Conservation (phyloP, 2,113 vertebrate genomes). For the Catharus bicknelli region DNA sequence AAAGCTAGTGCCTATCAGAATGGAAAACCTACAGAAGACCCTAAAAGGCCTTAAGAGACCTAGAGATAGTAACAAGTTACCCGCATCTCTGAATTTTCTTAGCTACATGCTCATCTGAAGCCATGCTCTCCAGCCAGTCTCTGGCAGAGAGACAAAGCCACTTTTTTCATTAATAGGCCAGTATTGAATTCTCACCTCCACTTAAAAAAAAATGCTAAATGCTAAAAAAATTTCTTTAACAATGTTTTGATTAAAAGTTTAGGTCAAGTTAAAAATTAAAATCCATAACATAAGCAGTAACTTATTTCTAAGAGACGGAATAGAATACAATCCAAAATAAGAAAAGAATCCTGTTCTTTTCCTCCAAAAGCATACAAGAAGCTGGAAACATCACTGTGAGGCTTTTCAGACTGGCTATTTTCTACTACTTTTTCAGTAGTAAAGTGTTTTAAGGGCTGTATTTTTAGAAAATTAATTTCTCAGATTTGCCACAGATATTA, state of each 20-base stretch:
- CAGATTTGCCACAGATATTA: background rate
- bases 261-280: background rate
- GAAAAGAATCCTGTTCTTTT: background rate
- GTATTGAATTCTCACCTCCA: background rate
- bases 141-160: background rate
- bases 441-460: background rate
- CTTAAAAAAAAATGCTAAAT: background rate
- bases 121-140: background rate
- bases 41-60: background rate
- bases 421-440: too few species aligned
- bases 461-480: background rate
- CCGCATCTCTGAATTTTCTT: background rate
- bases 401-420: background rate
- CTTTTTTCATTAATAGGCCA: background rate
- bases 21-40: background rate
- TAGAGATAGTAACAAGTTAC: background rate
- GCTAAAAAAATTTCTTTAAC: background rate
- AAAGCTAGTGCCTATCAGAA: background rate
- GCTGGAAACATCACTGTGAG: background rate
- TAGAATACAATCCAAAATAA: background rate
- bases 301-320: background rate
- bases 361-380: background rate
- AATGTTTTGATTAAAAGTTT: background rate
- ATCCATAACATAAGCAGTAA: background rate
- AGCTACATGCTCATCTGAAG: background rate